These are phyloP conservation scores for Stenodera caucasica DNA, from an alignment of 2,888 invertebrate genomes.

Conservation along the genomic window DNA sequence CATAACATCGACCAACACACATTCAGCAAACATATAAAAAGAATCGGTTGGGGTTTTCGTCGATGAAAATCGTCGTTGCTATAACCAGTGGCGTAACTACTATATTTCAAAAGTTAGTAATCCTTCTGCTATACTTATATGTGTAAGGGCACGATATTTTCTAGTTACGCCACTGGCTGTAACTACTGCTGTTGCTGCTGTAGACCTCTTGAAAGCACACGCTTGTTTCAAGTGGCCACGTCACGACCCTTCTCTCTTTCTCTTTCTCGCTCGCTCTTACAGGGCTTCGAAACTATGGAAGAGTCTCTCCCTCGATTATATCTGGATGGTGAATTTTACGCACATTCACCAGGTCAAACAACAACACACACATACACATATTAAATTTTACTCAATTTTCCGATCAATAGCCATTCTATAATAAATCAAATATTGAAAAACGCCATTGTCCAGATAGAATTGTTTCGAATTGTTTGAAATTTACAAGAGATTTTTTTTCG, in stretches of 20 bases:
- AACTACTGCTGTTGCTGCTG: slow-evolving; percentile 20
- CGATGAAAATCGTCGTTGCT: too few species aligned
- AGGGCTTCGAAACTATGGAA: background rate
- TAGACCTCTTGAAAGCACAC: slow-evolving; percentile 50
- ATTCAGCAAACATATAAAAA: too few species aligned
- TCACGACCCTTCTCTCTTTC: slow-evolving; percentile 37
- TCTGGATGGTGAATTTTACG: background rate
- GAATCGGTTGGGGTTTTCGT: slow-evolving; percentile 5
- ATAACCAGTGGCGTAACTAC: too few species aligned
- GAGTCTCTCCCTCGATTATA: slow-evolving; percentile 5
- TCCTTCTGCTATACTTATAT: too few species aligned
- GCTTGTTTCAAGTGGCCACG: slow-evolving; percentile 49
- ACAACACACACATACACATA: background rate
- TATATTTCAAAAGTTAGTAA: too few species aligned
- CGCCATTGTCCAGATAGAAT: background rate
- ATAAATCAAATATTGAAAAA: background rate
- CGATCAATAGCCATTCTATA: background rate
- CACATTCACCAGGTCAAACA: slow-evolving; percentile 8
- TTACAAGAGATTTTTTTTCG: background rate
- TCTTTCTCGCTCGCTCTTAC: slow-evolving; percentile 16
- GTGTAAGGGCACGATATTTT: too few species aligned
- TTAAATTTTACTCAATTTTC: slow-evolving; percentile 1
- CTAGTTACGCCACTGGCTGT: too few species aligned
- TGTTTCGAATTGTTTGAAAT: slow-evolving; percentile 1
- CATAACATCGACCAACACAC: too few species aligned